These are phyloP conservation scores for Pelusios castaneus DNA, from an alignment of 2,113 vertebrate genomes.

Conservation along the genomic window DNA sequence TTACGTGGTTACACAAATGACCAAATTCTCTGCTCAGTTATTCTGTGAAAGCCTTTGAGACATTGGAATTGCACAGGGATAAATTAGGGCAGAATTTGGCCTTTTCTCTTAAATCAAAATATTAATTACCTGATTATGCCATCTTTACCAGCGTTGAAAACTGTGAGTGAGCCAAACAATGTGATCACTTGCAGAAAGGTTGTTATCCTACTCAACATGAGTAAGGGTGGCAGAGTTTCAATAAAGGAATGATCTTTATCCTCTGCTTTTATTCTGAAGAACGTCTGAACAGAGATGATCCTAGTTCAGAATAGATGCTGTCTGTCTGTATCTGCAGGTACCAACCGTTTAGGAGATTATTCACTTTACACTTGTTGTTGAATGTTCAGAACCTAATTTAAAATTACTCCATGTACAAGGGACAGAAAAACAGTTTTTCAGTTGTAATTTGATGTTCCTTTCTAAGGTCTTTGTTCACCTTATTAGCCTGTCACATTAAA, in stretches of 20 bases:
- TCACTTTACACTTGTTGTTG: background rate
- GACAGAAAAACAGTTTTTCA: too few relatives aligned
- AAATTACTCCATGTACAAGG: too few relatives aligned
- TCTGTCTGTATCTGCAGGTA: background rate
- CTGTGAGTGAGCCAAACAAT: background rate
- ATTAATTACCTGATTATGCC: background rate
- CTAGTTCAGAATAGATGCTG: background rate
- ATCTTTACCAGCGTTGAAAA: background rate
- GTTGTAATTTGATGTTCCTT: too few relatives aligned
- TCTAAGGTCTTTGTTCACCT: too few relatives aligned
- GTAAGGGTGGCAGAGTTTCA: background rate
- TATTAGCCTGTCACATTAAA: too few relatives aligned
- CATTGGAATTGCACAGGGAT: background rate
- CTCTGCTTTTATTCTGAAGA: background rate
- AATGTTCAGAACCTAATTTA: background rate
- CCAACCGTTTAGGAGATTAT: rapidly evolving
- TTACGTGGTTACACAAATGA: background rate
- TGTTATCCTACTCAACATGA: background rate
- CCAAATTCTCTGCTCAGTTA: background rate
- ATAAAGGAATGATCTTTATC: background rate
- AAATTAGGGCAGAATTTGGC: background rate
- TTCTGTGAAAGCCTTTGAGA: background rate
- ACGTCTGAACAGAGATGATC: rapidly evolving
- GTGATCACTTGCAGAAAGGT: background rate
- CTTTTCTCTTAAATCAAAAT: background rate